Conservation (phyloP, 2,113 vertebrate species). For the Coreoperca whiteheadi region DNA sequence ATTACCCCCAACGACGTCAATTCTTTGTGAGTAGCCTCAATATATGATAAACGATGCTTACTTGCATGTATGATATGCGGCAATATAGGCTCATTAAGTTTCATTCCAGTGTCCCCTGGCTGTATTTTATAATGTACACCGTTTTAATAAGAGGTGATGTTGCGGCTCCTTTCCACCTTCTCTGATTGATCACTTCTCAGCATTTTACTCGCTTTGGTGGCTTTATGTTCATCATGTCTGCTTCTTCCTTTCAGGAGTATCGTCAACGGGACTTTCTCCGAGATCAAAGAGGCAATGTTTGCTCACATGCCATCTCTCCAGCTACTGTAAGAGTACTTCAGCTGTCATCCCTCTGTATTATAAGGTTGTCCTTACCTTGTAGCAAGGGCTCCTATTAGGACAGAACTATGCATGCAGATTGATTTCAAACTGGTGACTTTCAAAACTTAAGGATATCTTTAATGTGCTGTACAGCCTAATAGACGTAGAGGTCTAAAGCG, state of each 20-base stretch:
- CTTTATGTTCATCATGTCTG: conserved; percentile 3
- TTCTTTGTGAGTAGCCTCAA: conserved; percentile 89
- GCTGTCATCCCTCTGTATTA: not conserved
- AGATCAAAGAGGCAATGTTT: conserved; percentile 97
- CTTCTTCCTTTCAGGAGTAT: conserved; percentile 88
- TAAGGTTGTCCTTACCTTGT: not conserved
- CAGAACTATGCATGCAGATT: not conserved
- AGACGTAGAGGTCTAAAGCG: not conserved
- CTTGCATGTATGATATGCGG: not conserved
- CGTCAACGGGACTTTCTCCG: conserved; percentile 95
- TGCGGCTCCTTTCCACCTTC: not conserved
- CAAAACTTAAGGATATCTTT: not conserved
- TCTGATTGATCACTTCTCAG: conserved; percentile 14
- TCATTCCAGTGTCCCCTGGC: not conserved
- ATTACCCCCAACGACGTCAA: conserved; percentile 89
- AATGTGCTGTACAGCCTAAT: not conserved
- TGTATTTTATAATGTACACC: not conserved
- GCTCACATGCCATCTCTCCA: conserved; percentile 94
- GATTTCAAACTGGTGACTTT: not conserved
- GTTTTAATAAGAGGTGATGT: conserved; percentile 2
- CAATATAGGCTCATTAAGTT: not conserved
- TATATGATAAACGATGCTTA: not conserved
- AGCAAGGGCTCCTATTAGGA: not conserved
- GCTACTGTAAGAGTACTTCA: conserved; percentile 90
- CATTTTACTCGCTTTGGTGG: not conserved